phyloP scores from a whole-genome alignment of 2,113 vertebrate species.

The Callipepla californica region DNA sequence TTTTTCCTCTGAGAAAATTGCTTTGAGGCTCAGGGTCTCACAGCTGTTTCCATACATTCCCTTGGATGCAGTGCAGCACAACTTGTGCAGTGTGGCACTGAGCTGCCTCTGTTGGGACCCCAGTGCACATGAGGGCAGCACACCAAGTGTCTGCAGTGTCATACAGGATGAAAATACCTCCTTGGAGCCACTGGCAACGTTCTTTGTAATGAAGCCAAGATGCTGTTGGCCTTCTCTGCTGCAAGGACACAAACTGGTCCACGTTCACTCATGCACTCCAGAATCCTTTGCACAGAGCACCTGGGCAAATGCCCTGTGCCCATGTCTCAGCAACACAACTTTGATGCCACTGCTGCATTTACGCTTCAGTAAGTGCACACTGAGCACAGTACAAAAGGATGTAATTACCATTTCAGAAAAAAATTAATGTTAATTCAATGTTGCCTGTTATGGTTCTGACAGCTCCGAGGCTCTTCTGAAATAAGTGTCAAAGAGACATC shows the following conservation, averaged over 20 bases:
- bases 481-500: conserved; percentile 33
- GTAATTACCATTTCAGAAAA: conserved; percentile 67
- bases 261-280: rapidly evolving
- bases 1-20: neutral
- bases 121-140: neutral
- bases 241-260: neutral
- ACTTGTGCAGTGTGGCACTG: neutral
- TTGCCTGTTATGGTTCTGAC: conserved; percentile 52
- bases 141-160: neutral
- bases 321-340: conserved; percentile 47
- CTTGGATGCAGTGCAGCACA: neutral
- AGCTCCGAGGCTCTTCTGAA: conserved; percentile 54
- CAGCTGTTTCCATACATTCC: neutral
- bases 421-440: conserved; percentile 41
- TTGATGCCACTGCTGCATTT: conserved; percentile 32
- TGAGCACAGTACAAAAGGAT: conserved; percentile 56
- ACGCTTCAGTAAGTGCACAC: conserved; percentile 44
- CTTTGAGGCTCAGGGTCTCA: neutral
- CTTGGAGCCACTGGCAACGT: neutral
- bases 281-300: neutral
- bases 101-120: neutral
- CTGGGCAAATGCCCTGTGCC: neutral
- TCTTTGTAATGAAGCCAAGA: neutral
- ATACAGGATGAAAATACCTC: neutral
- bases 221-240: neutral